Conservation (phyloP, 2,888 invertebrate genomes). For the Drosophila maculinotata region DNA sequence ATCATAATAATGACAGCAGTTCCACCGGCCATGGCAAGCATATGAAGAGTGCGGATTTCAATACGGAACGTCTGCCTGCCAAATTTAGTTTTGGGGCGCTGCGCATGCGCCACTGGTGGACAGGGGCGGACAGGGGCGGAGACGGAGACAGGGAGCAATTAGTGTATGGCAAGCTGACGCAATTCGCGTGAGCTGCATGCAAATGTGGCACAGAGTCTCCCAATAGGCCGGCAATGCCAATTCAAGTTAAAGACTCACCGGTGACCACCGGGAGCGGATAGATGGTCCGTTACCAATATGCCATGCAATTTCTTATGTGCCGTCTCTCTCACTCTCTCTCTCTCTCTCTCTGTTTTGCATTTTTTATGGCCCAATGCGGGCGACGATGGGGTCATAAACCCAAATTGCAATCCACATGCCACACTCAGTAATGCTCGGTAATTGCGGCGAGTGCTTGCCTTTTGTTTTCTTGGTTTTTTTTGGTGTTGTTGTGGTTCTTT, state of each 20-base stretch:
- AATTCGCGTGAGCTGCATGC: slow-evolving; percentile 23
- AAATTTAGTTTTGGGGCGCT: slow-evolving; percentile 30
- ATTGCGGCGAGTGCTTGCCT: slow-evolving; percentile 56
- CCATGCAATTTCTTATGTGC: slow-evolving; percentile 8
- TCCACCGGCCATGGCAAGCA: not conserved
- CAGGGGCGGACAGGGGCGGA: too few species aligned
- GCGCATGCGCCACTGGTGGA: slow-evolving; percentile 37
- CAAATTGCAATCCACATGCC: slow-evolving; percentile 70
- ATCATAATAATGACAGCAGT: slow-evolving; percentile 28
- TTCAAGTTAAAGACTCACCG: not conserved
- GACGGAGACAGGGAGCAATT: slow-evolving; percentile 6
- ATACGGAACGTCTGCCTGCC: not conserved
- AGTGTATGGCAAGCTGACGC: slow-evolving; percentile 10
- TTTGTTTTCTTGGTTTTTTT: slow-evolving; percentile 1
- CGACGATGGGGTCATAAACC: slow-evolving; percentile 61
- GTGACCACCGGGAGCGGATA: not conserved
- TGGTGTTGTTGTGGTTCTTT: slow-evolving; percentile 24
- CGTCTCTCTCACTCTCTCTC: not conserved
- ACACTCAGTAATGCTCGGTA: slow-evolving; percentile 42
- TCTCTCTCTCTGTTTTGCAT: not conserved
- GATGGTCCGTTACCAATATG: too few species aligned
- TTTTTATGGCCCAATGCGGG: slow-evolving; percentile 35
- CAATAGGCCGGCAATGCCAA: slow-evolving; percentile 1
- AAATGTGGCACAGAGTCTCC: slow-evolving; percentile 19
- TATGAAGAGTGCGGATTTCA: not conserved